Conservation (phyloP, 2,113 vertebrate species). For the Cynoglossus semilaevis region DNA sequence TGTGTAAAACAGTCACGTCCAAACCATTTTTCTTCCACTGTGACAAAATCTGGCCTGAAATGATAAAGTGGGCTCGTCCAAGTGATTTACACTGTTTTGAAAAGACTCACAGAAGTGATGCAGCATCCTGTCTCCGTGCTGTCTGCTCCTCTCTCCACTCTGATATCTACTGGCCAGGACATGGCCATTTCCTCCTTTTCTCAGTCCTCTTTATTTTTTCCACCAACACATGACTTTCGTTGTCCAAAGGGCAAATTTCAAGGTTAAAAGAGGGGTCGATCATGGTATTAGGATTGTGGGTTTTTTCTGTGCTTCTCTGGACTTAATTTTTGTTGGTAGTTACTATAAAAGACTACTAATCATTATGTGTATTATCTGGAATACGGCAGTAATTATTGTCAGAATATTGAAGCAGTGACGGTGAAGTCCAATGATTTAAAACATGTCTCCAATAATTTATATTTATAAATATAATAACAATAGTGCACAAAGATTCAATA, state of each 20-base stretch:
- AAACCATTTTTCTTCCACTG: conserved; percentile 28
- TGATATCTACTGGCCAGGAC: conserved; percentile 47
- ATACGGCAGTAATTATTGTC: no score
- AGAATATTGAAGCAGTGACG: no score
- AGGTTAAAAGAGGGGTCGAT: not conserved
- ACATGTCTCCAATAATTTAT: no score
- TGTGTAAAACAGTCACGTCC: conserved; percentile 39
- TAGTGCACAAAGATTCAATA: no score
- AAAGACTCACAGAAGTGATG: conserved; percentile 49
- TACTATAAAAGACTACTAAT: no score
- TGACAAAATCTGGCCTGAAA: conserved; percentile 46
- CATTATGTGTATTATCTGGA: no score
- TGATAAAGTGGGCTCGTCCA: conserved; percentile 43
- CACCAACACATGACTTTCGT: conserved; percentile 31
- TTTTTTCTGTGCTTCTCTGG: no score
- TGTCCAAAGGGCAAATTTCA: conserved; percentile 6
- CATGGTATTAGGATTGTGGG: no score
- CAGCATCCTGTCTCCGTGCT: conserved; percentile 53
- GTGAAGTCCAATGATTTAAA: no score
- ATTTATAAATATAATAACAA: no score
- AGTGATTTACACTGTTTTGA: conserved; percentile 54
- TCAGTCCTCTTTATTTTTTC: conserved; percentile 55
- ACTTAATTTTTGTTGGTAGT: no score
- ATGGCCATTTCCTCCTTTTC: conserved; percentile 29
- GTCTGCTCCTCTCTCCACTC: conserved; percentile 23